phyloP scores from a whole-genome alignment of 2,113 vertebrate species.

The Anarrhichthys ocellatus region DNA sequence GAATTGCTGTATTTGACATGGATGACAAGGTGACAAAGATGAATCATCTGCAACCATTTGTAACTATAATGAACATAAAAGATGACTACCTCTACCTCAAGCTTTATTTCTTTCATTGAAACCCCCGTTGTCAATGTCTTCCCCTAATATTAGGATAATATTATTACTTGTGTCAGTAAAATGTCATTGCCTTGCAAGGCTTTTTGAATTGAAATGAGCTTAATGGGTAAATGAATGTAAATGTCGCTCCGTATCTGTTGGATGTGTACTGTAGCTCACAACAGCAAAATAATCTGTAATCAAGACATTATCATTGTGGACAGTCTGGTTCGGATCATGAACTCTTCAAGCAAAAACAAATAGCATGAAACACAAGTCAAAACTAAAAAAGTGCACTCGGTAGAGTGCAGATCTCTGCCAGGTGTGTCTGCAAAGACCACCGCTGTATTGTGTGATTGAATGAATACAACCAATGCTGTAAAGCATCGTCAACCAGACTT shows the following conservation, averaged over 20 bases:
- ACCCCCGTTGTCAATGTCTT: background rate
- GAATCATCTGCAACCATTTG: constrained; percentile 4
- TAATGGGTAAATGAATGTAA: background rate
- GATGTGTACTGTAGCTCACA: background rate
- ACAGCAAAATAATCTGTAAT: background rate
- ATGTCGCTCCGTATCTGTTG: background rate
- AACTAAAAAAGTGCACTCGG: background rate
- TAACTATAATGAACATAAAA: constrained; percentile 9
- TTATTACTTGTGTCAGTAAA: background rate
- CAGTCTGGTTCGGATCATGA: background rate
- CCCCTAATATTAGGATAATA: background rate
- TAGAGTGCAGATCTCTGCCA: too few species aligned
- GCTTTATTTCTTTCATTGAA: constrained; percentile 5
- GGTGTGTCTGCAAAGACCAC: too few species aligned
- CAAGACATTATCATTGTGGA: background rate
- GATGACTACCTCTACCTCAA: constrained; percentile 33
- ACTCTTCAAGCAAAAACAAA: background rate
- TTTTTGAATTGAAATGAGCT: constrained; percentile 1
- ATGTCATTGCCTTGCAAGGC: background rate
- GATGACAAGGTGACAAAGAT: constrained; percentile 1
- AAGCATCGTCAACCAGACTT: too few species aligned
- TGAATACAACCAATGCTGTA: too few species aligned
- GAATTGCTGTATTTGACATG: background rate
- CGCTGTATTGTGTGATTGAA: too few species aligned
- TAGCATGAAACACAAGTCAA: background rate